Conservation (phyloP, 2,888 invertebrate genomes). For the Heliconius ismenius region DNA sequence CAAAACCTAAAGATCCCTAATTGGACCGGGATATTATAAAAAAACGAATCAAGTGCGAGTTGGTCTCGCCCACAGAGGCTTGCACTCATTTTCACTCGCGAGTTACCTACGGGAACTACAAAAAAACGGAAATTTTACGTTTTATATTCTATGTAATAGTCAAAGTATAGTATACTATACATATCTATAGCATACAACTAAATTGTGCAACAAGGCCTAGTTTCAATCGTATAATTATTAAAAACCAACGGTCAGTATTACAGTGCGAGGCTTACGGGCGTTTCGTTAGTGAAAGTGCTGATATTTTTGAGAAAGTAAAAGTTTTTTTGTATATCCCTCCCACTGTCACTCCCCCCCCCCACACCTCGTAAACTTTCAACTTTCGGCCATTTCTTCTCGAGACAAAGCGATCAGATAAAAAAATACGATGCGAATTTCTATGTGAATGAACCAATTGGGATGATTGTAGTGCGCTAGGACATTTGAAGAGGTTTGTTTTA, state of each 20-base stretch:
- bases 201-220: slow-evolving; percentile 25
- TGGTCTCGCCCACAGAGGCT: too few species aligned
- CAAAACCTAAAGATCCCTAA: too few species aligned
- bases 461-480: not conserved
- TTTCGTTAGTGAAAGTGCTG: slow-evolving; percentile 69
- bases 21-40: too few species aligned
- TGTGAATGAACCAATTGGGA: slow-evolving; percentile 19
- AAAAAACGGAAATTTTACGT: too few species aligned
- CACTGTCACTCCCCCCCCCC: slow-evolving; percentile 31
- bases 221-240: slow-evolving; percentile 14
- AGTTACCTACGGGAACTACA: too few species aligned
- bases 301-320: slow-evolving; percentile 79
- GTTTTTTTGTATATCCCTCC: slow-evolving; percentile 65
- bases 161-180: not conserved
- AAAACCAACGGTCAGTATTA: slow-evolving; percentile 31
- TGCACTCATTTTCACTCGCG: too few species aligned
- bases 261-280: slow-evolving; percentile 31
- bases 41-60: too few species aligned
- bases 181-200: not conserved
- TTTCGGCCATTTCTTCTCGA: slow-evolving; percentile 47
- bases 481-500: not conserved
- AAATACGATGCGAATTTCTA: slow-evolving; percentile 21
- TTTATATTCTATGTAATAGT: too few species aligned
- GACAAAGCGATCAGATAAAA: slow-evolving; percentile 37
- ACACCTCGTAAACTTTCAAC: slow-evolving; percentile 56